Evolutionary conservation across 2,888 invertebrate species (phyloP).

Genomic region (Colletes collaris): DNA sequence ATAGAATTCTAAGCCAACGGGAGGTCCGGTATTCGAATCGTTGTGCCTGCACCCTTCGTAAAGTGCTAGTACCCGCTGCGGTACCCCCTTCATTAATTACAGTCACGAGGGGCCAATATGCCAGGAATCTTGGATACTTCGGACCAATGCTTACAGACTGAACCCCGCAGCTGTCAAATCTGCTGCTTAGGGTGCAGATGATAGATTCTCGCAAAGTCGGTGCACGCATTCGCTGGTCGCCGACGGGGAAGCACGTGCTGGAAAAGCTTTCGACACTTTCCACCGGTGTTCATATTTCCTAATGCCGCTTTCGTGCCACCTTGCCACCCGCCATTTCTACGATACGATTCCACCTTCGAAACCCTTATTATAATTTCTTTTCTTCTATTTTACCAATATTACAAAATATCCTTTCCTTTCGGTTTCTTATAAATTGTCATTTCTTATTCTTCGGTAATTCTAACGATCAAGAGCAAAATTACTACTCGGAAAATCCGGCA

Average conservation of each 20-base stretch:
- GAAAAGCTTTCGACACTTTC: slow-evolving; percentile 41
- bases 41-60: slow-evolving; percentile 62
- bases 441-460: no score
- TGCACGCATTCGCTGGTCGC: slow-evolving; percentile 33
- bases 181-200: slow-evolving; percentile 42
- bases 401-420: no score
- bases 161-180: slow-evolving; percentile 65
- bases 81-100: slow-evolving; percentile 76
- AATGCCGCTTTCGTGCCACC: neutral
- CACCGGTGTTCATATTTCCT: slow-evolving; percentile 14
- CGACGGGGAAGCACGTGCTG: slow-evolving; percentile 1
- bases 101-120: slow-evolving; percentile 72
- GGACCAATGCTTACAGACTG: slow-evolving; percentile 57
- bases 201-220: slow-evolving; percentile 58
- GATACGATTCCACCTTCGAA: slow-evolving; percentile 7
- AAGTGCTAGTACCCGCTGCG: slow-evolving; percentile 61
- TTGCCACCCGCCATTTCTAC: neutral
- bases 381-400: neutral
- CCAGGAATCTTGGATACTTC: slow-evolving; percentile 68
- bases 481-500: no score
- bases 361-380: neutral
- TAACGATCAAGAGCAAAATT: neutral
- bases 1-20: slow-evolving; percentile 50
- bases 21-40: slow-evolving; percentile 20
- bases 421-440: no score